phyloP scores from a whole-genome alignment of 37 sponge, comb jelly and placozoan species.

The Amphimedon queenslandica region DNA sequence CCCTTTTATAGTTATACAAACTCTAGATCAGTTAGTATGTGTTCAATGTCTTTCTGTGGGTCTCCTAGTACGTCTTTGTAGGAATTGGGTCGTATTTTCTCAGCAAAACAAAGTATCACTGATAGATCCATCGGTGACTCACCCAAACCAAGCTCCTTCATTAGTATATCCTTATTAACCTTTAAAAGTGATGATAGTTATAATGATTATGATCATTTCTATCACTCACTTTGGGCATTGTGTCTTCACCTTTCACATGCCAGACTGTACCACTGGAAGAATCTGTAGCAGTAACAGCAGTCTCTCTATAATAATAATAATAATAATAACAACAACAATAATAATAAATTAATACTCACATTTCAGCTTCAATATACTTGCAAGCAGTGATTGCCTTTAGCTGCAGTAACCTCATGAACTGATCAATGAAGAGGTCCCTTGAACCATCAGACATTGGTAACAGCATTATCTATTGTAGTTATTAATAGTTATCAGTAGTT shows the following conservation, averaged over 20 bases:
- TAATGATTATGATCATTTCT: too few relatives aligned
- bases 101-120: conserved; percentile 47
- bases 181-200: background rate
- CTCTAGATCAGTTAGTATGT: conserved; percentile 8
- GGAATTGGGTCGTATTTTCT: conserved; percentile 56
- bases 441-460: conserved; percentile 36
- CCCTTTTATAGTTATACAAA: conserved; percentile 8
- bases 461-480: conserved; percentile 21
- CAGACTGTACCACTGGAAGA: conserved; percentile 8
- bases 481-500: background rate
- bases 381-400: conserved; percentile 61
- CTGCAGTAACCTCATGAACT: conserved; percentile 46
- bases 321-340: background rate
- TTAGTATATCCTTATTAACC: conserved; percentile 13
- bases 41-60: conserved; percentile 18
- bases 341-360: conserved; percentile 25
- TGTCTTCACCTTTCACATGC: background rate
- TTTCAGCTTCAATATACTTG: conserved; percentile 66
- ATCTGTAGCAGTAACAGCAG: background rate
- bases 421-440: conserved; percentile 45
- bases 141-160: conserved; percentile 29
- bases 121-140: conserved; percentile 32
- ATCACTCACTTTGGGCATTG: background rate
- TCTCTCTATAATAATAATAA: background rate
- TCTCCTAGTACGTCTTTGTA: conserved; percentile 53